Base-by-base conservation (phyloP, 2,113 vertebrate species). In the Globicephala melas region DNA sequence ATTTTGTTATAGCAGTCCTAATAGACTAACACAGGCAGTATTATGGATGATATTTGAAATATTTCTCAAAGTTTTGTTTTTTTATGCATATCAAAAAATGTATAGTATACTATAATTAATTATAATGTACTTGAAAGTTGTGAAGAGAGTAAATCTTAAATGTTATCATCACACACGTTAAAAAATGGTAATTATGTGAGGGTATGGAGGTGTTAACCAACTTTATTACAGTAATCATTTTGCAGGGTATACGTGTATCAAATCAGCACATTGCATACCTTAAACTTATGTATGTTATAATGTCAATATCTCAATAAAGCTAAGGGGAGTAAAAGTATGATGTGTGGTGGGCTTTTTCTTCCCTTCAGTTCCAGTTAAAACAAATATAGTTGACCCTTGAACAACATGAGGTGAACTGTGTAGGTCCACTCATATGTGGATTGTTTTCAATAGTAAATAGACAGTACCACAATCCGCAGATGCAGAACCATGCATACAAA, bases 281-380 rank as follows among this genome's bases (percentile, higher is more conserved):
- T 94, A 89, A 94, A 55, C 11, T 41, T 67, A 74, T 1, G 5
- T 31, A 74, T 74, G 13, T 36, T 77, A 13, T 31, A 81, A 62
- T 86, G 41, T 65, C 73, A 91, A 71, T 28, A 92, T 25, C 44
- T 28, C 67, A 92, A 47, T 73, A 71, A 71, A 81, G 73, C 63
- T 28, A 25, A 26, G 15, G 8, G 25, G 55, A 38, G 2, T 33
- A 76, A 28, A 28, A 25, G 3, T 10, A 68, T 21, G 44, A 11
- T 47, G 47, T 21, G 15, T 41, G 15, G 28, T 81, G 1, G 28
- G 25, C 13, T 84, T 95, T 90, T 91, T 53, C 10, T 89, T 94
- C 15, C n/a, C 87, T 68, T 93, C 36, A 94, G 60, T 6, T 97
- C 83, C 50, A 87, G 76, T 62, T 47, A 92, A 94, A 96, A 76